Conservation (phyloP, 1,140 invertebrate genomes). For the Branchinecta lindahli region DNA sequence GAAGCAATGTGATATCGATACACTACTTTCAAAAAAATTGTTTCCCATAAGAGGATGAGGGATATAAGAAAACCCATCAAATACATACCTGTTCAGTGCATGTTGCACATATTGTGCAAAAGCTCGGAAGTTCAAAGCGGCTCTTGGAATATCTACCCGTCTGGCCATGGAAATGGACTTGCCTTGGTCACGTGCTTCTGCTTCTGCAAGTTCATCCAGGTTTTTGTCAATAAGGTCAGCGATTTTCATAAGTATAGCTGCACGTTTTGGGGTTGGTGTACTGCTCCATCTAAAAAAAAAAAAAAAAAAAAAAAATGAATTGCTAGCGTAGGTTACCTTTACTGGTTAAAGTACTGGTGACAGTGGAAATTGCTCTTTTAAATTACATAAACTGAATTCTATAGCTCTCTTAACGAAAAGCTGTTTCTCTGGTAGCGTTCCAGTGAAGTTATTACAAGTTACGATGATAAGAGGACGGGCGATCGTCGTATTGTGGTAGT, state of each 20-base stretch:
- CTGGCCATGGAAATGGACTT: slow-evolving; percentile 40
- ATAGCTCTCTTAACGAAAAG: background rate
- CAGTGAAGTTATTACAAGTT: no score
- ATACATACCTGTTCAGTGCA: slow-evolving; percentile 24
- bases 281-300: slow-evolving; percentile 30
- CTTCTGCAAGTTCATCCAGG: slow-evolving; percentile 36
- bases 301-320: slow-evolving; percentile 16
- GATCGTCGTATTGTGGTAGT: no score
- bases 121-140: slow-evolving; percentile 39
- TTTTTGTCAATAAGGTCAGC: slow-evolving; percentile 39
- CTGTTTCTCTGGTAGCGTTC: no score
- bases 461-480: no score
- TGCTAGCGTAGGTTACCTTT: slow-evolving; percentile 24
- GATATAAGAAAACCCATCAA: no score
- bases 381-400: slow-evolving; percentile 12
- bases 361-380: background rate
- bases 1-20: no score
- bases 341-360: slow-evolving; percentile 30
- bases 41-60: no score
- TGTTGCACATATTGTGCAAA: slow-evolving; percentile 37
- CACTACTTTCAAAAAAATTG: no score
- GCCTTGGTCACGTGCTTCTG: slow-evolving; percentile 43
- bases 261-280: slow-evolving; percentile 26
- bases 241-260: slow-evolving; percentile 32
- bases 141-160: slow-evolving; percentile 40